These are phyloP conservation scores for Mungos mungo DNA, from an alignment of 2,113 vertebrate genomes.

Conservation along the genomic window DNA sequence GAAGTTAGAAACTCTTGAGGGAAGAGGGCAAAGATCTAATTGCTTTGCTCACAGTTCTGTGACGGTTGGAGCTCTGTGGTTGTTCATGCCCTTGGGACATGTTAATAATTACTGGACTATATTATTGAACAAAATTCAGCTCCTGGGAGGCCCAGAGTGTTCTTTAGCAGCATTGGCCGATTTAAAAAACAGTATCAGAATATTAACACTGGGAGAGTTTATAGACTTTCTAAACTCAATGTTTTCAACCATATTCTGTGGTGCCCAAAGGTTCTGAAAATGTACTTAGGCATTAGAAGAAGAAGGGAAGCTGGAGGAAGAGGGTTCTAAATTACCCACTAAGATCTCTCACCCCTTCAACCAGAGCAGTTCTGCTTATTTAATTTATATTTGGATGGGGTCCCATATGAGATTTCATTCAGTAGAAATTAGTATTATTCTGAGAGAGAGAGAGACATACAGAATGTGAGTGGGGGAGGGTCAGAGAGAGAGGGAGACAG, in stretches of 20 bases:
- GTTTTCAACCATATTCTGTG: not conserved
- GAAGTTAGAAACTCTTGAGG: conserved; percentile 3
- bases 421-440: not conserved
- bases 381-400: not conserved
- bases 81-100: not conserved
- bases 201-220: not conserved
- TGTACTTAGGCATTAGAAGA: not conserved
- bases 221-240: not conserved
- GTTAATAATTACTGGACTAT: conserved; percentile 51
- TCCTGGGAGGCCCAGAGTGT: conserved; percentile 29
- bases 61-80: conserved; percentile 3
- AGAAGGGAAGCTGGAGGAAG: not conserved
- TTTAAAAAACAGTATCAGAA: not conserved
- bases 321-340: not conserved
- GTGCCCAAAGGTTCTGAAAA: not conserved
- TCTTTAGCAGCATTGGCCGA: not conserved
- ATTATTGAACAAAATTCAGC: conserved; percentile 44
- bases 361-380: not conserved
- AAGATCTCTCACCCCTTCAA: not conserved
- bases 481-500: too few species aligned
- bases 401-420: conserved; percentile 7
- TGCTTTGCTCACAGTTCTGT: conserved; percentile 51
- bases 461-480: too few species aligned
- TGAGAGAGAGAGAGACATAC: not conserved
- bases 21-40: conserved; percentile 34